These are phyloP conservation scores for Tympanoctomys barrerae DNA, from an alignment of 2,797 vertebrate species.

Conservation along the genomic window DNA sequence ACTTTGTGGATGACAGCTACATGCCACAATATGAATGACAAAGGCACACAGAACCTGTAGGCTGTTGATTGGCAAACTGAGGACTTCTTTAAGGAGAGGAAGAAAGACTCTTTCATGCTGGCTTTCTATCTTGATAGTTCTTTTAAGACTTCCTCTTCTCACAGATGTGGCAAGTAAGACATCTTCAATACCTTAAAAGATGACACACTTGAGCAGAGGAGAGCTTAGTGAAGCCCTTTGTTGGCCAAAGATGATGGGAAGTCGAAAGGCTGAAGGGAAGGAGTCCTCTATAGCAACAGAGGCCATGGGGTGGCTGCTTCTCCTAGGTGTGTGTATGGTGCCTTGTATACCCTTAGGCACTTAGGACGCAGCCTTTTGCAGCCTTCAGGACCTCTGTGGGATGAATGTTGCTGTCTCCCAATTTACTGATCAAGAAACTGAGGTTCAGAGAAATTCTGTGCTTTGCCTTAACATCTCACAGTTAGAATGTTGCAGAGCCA, in stretches of 20 bases:
- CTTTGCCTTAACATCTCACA: constrained; percentile 14
- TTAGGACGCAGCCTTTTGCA: not conserved
- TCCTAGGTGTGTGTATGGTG: not conserved
- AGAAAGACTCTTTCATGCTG: not conserved
- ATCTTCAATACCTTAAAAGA: not conserved
- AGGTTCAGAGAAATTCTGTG: constrained; percentile 19
- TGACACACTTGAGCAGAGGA: not conserved
- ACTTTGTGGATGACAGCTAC: not conserved
- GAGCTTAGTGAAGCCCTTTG: not conserved
- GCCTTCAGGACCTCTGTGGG: constrained; percentile 18
- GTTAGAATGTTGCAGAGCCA: not conserved
- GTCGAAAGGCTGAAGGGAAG: not conserved
- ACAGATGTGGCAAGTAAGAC: not conserved
- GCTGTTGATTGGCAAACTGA: constrained; percentile 1
- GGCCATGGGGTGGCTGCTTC: not conserved
- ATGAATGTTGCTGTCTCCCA: not conserved
- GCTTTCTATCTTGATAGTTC: not conserved
- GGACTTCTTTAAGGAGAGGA: constrained; percentile 48
- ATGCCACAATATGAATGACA: not conserved
- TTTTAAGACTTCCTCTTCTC: constrained; percentile 26
- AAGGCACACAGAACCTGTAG: not conserved
- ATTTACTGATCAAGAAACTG: constrained; percentile 39
- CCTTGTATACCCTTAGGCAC: not conserved
- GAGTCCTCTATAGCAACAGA: not conserved
- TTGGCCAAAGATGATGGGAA: constrained; percentile 31